Percentiles rank a stretch among this genome's conserved stretches.
Conservation (phyloP, 2,113 vertebrate species). For the Rutilus rutilus region DNA sequence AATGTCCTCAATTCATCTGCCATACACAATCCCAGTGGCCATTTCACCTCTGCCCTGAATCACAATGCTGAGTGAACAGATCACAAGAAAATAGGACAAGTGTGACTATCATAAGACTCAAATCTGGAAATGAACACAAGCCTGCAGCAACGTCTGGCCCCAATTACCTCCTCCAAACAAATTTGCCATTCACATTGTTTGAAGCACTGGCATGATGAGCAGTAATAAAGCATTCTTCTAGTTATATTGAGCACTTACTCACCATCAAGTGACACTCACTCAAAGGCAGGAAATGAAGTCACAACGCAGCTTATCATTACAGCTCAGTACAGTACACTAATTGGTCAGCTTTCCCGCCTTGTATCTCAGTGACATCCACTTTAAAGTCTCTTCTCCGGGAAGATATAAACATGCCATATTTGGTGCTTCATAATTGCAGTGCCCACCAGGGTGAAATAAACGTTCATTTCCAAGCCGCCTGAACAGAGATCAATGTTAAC, state of each 20-base stretch:
- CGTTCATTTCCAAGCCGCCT: conserved; percentile 69
- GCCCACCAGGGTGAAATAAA: conserved; percentile 64
- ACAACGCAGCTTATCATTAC: conserved; percentile 50
- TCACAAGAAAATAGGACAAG: conserved; percentile 8
- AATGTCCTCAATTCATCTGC: conserved; percentile 71
- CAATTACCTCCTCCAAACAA: conserved; percentile 1
- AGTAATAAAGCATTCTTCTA: neutral
- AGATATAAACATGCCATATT: conserved; percentile 61
- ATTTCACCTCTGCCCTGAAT: conserved; percentile 59
- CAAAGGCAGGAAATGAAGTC: conserved; percentile 30
- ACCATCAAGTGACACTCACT: conserved; percentile 13
- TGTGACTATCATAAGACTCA: neutral
- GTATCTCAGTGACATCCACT: conserved; percentile 27
- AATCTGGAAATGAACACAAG: conserved; percentile 17
- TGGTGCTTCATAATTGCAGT: conserved; percentile 72
- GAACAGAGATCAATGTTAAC: conserved; percentile 71
- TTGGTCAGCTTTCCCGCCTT: conserved; percentile 34
- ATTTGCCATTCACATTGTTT: neutral
- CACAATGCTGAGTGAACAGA: conserved; percentile 5
- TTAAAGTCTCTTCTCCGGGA: conserved; percentile 58
- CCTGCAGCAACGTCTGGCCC: conserved; percentile 1
- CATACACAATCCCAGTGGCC: conserved; percentile 58
- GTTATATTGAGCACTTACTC: conserved; percentile 12
- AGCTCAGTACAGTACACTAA: conserved; percentile 51
- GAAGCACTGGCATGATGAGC: conserved; percentile 1